Base-by-base conservation (phyloP, 1,140 invertebrate genomes). In the Pseudomyrmex flavicornis region DNA sequence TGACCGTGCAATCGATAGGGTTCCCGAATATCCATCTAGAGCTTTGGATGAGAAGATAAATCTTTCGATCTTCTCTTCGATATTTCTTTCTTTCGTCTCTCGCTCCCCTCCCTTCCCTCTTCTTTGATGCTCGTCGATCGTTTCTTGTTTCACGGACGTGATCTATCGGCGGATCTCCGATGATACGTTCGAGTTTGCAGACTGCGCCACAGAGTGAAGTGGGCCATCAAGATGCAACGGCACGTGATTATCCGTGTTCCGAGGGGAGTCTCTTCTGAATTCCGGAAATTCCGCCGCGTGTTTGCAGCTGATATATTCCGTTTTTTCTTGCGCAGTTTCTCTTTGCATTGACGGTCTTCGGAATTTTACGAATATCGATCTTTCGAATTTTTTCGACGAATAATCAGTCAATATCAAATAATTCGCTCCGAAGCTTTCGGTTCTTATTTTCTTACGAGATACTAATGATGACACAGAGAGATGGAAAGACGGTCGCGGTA, bases 91-190 rank as follows among this genome's bases (percentile, higher is more conserved):
- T 82, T 54, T 87, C 73, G 56, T 61, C 17, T 68, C 26, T 46
- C 48, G 52, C 35, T 59, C 13, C 8, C 10, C 7, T 52, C 10
- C 10, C 12, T 9, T 26, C 5, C 17, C 5, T 26, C 4, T 22
- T 48, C 58, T 48, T 58, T 26, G 61, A 50, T 61, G 46, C 58
- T 77, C 82, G 52, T 9, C 83, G 77, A 68, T 88, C 83, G 79
- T 59, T 68, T 70, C 50, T 26, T 68, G 20, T 61, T 73, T 69
- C 70, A 59, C 46, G 72, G 58, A 88, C 86, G 87, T 89, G 87
- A 88, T 85, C 87, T 89, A 89, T 89, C 86, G 66, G 52, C 10
- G 83, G 72, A 88, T 88, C 87, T 88, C 20, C 15, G 59, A 54
- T 26, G 56, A 61, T 72, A 54, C 26, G 15, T 61, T 76, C 76